A percentile compares a stretch with the other conserved stretches of the same genome.
Evolutionary conservation across 92 coral and sea anemone species (phyloP).

Genomic region (Zoanthus solanderi): DNA sequence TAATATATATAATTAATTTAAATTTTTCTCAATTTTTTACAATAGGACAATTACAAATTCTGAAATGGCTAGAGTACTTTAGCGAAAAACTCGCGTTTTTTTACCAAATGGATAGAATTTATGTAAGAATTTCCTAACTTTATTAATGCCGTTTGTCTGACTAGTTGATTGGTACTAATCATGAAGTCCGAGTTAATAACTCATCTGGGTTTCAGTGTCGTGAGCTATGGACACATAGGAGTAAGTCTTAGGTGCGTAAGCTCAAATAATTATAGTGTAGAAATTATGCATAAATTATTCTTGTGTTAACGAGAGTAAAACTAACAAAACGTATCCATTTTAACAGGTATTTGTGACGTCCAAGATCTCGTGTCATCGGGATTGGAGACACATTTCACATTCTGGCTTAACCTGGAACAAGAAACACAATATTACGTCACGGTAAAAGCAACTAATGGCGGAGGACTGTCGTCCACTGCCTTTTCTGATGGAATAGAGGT

Average conservation of each 20-base stretch:
- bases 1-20: too few relatives aligned
- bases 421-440: slow-evolving; percentile 81
- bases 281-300: not conserved
- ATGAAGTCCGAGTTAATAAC: too few relatives aligned
- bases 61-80: too few relatives aligned
- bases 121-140: too few relatives aligned
- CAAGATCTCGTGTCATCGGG: slow-evolving; percentile 66
- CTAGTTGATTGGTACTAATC: too few relatives aligned
- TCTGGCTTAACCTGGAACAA: slow-evolving; percentile 60
- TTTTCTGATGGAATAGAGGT: slow-evolving; percentile 86
- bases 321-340: not conserved
- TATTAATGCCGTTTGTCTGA: too few relatives aligned
- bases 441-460: slow-evolving; percentile 89
- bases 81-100: too few relatives aligned
- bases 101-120: too few relatives aligned
- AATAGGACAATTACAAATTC: too few relatives aligned
- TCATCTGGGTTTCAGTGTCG: too few relatives aligned
- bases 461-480: slow-evolving; percentile 76
- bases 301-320: not conserved
- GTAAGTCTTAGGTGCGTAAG: not conserved
- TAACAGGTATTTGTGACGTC: slow-evolving; percentile 78
- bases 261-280: not conserved
- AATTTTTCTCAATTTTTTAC: too few relatives aligned
- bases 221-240: too few relatives aligned
- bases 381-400: slow-evolving; percentile 57